These are phyloP conservation scores for Hirudo medicinalis DNA, from an alignment of 1,140 invertebrate species.

Conservation along the genomic window DNA sequence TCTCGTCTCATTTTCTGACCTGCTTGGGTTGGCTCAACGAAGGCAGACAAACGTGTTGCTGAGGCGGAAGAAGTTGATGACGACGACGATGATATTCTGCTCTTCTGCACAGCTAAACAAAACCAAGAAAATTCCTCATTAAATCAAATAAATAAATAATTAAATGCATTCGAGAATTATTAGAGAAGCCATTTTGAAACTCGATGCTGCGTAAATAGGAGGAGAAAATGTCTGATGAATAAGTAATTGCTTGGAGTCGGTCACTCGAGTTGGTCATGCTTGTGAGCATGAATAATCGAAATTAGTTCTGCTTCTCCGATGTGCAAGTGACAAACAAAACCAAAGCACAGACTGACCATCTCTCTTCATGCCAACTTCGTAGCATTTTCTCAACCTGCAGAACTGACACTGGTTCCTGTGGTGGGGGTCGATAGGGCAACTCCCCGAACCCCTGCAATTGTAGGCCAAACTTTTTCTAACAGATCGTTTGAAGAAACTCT, in stretches of 20 bases:
- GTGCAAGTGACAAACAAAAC: neutral
- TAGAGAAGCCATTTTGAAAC: neutral
- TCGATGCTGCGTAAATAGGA: neutral
- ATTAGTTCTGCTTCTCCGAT: neutral
- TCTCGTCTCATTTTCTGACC: neutral
- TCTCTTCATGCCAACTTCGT: slow-evolving; percentile 92
- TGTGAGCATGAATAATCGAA: neutral
- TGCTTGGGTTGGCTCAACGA: neutral
- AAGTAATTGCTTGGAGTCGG: slow-evolving; percentile 2
- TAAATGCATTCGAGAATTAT: neutral
- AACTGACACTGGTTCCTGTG: slow-evolving; percentile 60
- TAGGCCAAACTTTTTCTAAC: slow-evolving; percentile 88
- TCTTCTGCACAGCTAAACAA: slow-evolving; percentile 1
- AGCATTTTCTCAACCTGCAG: slow-evolving; percentile 94
- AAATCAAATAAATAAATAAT: neutral
- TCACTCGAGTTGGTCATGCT: neutral
- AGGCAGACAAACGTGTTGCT: neutral
- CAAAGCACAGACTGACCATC: slow-evolving; percentile 53
- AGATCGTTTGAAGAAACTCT: slow-evolving; percentile 91
- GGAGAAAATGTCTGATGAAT: neutral
- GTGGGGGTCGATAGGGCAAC: slow-evolving; percentile 80
- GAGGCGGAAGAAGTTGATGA: neutral
- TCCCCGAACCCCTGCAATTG: slow-evolving; percentile 80
- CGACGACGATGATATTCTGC: neutral
- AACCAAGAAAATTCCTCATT: neutral